These are phyloP conservation scores for Acronicta leporina DNA, from an alignment of 2,888 invertebrate genomes.

Conservation along the genomic window DNA sequence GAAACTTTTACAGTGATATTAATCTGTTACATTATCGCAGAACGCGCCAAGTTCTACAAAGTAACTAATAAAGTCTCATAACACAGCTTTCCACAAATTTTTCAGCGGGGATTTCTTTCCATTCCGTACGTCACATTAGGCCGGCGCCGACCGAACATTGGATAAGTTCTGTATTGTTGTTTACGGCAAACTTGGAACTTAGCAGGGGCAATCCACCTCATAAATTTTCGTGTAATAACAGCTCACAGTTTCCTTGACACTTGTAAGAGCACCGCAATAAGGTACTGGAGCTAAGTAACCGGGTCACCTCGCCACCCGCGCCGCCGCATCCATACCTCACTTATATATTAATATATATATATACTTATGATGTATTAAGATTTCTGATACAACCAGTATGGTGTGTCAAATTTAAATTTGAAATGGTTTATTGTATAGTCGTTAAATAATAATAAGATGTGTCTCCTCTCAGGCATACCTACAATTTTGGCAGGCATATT, in stretches of 20 bases:
- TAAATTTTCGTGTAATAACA: constrained; percentile 87
- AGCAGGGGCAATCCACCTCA: constrained; percentile 82
- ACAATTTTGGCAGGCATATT: too few relatives aligned
- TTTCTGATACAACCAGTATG: too few relatives aligned
- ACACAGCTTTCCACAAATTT: constrained; percentile 73
- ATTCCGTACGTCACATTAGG: constrained; percentile 79
- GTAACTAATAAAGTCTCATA: constrained; percentile 75
- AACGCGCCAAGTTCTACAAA: constrained; percentile 62
- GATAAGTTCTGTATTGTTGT: constrained; percentile 86
- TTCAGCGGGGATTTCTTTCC: constrained; percentile 76
- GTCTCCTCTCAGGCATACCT: too few relatives aligned
- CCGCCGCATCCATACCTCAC: constrained; percentile 55
- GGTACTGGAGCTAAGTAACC: constrained; percentile 73
- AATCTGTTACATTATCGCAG: constrained; percentile 30
- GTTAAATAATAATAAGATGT: too few relatives aligned
- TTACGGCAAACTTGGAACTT: constrained; percentile 85
- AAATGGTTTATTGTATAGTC: too few relatives aligned
- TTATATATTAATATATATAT: constrained; percentile 31
- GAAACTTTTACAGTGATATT: constrained; percentile 24
- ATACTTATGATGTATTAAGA: too few relatives aligned
- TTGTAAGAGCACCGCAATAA: constrained; percentile 83
- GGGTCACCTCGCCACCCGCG: constrained; percentile 60
- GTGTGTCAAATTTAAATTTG: too few relatives aligned
- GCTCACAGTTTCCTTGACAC: constrained; percentile 85
- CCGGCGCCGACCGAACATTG: constrained; percentile 74